These are phyloP conservation scores for Dendropsophus ebraccatus DNA, from an alignment of 2,113 vertebrate species.

Conservation along the genomic window DNA sequence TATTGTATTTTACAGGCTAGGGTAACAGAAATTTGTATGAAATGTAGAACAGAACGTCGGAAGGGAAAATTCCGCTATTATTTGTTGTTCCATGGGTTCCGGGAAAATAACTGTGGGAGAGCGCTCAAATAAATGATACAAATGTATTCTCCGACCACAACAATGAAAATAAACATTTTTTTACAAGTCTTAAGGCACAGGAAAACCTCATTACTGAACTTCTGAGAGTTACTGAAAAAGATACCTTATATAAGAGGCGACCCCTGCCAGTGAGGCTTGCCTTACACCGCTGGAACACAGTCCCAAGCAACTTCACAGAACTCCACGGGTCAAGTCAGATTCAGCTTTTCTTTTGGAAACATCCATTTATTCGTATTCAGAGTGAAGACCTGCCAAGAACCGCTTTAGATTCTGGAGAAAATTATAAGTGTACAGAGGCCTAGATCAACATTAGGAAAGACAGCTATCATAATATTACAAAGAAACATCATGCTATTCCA, in stretches of 20 bases:
- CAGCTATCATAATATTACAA: background rate
- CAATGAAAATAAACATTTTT: conserved; percentile 15
- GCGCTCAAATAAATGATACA: background rate
- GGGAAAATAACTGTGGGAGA: background rate
- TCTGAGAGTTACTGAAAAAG: background rate
- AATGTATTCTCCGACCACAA: background rate
- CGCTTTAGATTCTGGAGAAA: background rate
- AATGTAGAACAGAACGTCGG: background rate
- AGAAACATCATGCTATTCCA: background rate
- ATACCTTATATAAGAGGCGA: background rate
- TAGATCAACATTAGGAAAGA: conserved; percentile 11
- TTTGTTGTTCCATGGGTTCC: conserved; percentile 3
- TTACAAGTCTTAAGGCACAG: background rate
- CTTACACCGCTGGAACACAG: background rate
- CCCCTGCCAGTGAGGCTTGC: conserved; percentile 13
- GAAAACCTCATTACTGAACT: background rate
- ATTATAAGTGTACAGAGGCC: conserved; percentile 23
- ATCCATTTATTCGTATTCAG: background rate
- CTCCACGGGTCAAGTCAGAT: background rate
- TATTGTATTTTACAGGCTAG: background rate
- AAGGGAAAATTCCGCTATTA: background rate
- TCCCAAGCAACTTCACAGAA: background rate
- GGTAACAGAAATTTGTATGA: background rate
- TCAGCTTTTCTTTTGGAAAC: conserved; percentile 16
- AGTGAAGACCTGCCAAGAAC: conserved; percentile 14